Evolutionary conservation across 1,140 invertebrate species (phyloP), one percentile per base, ranked within the genome.

Genomic region (Platyscapa corneri): DNA sequence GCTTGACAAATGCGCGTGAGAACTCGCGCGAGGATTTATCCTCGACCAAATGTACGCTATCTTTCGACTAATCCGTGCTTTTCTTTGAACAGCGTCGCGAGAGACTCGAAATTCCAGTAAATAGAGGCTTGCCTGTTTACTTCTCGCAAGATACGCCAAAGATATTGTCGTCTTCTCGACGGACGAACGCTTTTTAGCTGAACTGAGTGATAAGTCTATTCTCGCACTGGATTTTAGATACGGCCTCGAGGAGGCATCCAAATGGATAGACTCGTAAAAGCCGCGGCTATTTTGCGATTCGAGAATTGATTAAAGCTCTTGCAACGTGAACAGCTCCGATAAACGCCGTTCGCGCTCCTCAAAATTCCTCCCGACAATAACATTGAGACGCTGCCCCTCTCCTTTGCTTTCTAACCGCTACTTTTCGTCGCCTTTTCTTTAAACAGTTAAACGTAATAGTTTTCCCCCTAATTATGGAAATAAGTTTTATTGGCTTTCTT

Each of bases 21-120:
- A 53, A 46, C 32, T 23, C 39, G 20, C 37, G 20, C 23, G 37
- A 46, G 46, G 74, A 85, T 49, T 81, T 81, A 70, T 81, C 65
- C 79, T n/a, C 78, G 10, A 14, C 37, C 53, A 8, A 12, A 18
- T 6, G 3, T n/a, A 14, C 30, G 46, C 82, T 76, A 83, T 83
- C 82, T 60, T 83, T 83, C 76, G 82, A 83, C 53, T 83, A 83
- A 76, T 83, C 82, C 76, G 37, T n/a, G 30, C 30, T 64, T 20
- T 34, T 46, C 65, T 23, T 67, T 67, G 34, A 32, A 67, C 65
- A 67, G 65, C 77, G 72, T n/a, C 67, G 70, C 16, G 30, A n/a
- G 65, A 77, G 56, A 32, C 30, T 56, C 76, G 49, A 60, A 56
- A 37, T 20, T 65, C 27, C 65, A 42, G 39, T 81, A 70, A 70